Conservation (phyloP, 2,113 vertebrate genomes). For the Plestiodon gilberti region DNA sequence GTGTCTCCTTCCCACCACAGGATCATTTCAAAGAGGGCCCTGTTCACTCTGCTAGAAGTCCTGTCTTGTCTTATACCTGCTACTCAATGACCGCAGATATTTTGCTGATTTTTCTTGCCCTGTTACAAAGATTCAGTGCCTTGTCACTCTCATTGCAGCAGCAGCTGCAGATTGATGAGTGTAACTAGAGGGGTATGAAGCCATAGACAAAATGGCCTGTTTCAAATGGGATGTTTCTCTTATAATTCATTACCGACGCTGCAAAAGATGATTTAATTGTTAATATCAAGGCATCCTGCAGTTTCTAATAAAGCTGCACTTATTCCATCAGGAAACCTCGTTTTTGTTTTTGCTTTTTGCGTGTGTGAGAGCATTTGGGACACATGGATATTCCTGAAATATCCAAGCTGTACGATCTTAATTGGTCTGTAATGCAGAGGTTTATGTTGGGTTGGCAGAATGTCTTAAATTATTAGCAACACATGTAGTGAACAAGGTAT, state of each 20-base stretch:
- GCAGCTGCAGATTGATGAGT: not conserved
- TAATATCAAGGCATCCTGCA: not conserved
- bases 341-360: slow-evolving; percentile 2
- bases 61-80: not conserved
- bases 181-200: not conserved
- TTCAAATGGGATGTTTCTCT: not conserved
- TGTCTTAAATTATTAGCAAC: slow-evolving; percentile 20
- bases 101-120: not conserved
- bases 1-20: not conserved
- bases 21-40: not conserved
- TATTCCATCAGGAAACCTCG: not conserved
- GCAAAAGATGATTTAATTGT: not conserved
- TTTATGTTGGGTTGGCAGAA: slow-evolving; percentile 11
- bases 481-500: slow-evolving; percentile 19
- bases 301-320: slow-evolving; percentile 2
- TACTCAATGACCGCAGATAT: not conserved
- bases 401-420: slow-evolving; percentile 35
- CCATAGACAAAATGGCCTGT: not conserved
- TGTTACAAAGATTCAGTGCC: not conserved
- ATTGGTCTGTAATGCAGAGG: slow-evolving; percentile 38
- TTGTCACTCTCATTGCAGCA: not conserved
- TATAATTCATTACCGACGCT: not conserved
- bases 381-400: not conserved
- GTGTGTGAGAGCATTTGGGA: slow-evolving; percentile 49
- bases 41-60: not conserved